Evolutionary conservation across 2,797 vertebrate genomes (phyloP).

Genomic region (Acanthurus lineatus): DNA sequence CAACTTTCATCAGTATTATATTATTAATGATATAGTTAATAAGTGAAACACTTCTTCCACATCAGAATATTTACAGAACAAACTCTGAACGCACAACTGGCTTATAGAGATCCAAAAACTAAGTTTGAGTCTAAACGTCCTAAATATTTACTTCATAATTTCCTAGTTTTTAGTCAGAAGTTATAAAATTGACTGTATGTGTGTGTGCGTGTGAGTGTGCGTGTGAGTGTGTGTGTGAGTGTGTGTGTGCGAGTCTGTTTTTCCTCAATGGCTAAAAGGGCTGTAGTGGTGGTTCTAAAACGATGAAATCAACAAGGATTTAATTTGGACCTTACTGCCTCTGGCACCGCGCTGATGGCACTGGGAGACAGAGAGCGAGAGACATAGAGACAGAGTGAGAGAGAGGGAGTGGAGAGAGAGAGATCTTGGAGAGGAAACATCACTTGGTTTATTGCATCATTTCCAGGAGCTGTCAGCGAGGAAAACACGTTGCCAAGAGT

Average conservation of each 20-base stretch:
- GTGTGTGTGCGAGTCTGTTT: neutral
- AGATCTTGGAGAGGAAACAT: constrained; percentile 57
- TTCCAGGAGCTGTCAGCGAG: constrained; percentile 57
- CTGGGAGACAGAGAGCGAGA: constrained; percentile 30
- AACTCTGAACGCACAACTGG: neutral
- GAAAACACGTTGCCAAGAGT: constrained; percentile 62
- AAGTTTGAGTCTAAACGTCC: neutral
- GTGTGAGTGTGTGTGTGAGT: too few relatives aligned
- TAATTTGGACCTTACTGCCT: constrained; percentile 52
- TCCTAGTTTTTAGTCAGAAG: neutral
- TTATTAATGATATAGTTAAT: too few relatives aligned
- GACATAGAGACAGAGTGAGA: constrained; percentile 4
- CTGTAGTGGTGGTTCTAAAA: constrained; percentile 12
- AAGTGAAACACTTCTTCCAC: neutral
- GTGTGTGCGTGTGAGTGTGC: neutral
- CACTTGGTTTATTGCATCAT: constrained; percentile 70
- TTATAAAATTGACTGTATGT: neutral
- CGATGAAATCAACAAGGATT: constrained; percentile 37
- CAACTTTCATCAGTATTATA: too few relatives aligned
- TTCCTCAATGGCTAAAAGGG: neutral
- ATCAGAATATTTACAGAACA: neutral
- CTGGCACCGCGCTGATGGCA: constrained; percentile 35
- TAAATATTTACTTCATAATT: constrained; percentile 17
- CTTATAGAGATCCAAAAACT: constrained; percentile 5
- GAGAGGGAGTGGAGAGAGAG: constrained; percentile 9